Percentiles rank a stretch among this genome's conserved stretches.
Evolutionary conservation across 1,140 invertebrate genomes (phyloP).

Genomic region (Temnothorax longispinosus): DNA sequence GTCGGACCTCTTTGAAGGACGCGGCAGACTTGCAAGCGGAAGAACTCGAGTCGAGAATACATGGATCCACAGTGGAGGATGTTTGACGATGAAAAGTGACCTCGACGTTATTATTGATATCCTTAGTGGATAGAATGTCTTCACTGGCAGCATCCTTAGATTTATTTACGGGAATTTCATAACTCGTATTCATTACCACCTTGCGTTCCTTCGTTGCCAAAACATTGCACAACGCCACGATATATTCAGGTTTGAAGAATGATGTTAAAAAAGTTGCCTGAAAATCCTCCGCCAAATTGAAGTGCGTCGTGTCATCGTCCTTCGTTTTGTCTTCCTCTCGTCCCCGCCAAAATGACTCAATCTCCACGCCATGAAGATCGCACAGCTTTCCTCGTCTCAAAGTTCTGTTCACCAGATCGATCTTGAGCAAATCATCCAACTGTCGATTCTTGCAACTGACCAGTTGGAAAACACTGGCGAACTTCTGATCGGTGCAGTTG

Average conservation of each 20-base stretch:
- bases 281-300: conserved; percentile 63
- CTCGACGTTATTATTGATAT: background rate
- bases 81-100: conserved; percentile 15
- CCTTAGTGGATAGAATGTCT: background rate
- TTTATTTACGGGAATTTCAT: conserved; percentile 65
- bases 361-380: conserved; percentile 86
- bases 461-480: conserved; percentile 88
- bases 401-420: conserved; percentile 86
- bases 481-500: conserved; percentile 89
- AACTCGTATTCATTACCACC: conserved; percentile 88
- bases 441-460: conserved; percentile 88
- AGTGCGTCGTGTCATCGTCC: conserved; percentile 68
- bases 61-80: background rate
- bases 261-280: conserved; percentile 85
- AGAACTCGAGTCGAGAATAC: conserved; percentile 12
- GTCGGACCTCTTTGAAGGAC: conserved; percentile 15
- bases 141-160: conserved; percentile 56
- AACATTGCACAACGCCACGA: conserved; percentile 92
- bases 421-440: conserved; percentile 86
- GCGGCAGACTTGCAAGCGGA: conserved; percentile 8
- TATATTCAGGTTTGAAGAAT: conserved; percentile 88
- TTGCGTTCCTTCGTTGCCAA: conserved; percentile 89
- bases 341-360: conserved; percentile 81
- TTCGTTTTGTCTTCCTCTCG: conserved; percentile 69
- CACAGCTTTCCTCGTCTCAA: conserved; percentile 85